phyloP scores from a whole-genome alignment of 2,888 invertebrate species.

The Cinara cedri region DNA sequence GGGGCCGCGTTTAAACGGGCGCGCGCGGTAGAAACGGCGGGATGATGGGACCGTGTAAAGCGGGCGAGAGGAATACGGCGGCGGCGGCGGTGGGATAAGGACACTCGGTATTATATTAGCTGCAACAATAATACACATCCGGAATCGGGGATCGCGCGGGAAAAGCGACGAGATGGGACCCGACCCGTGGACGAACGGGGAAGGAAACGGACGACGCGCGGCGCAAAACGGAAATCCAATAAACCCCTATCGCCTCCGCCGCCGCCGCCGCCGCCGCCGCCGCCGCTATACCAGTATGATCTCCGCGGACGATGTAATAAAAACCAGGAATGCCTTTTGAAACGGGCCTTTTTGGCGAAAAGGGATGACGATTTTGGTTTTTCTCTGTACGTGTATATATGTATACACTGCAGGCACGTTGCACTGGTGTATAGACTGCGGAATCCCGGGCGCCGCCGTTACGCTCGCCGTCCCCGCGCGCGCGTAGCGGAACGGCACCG shows the following conservation, averaged over 20 bases:
- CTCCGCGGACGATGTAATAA: conserved; percentile 54
- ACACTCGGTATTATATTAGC: conserved; percentile 52
- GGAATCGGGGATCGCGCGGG: conserved; percentile 1
- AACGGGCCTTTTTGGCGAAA: conserved; percentile 51
- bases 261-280: not conserved
- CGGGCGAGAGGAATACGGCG: not conserved
- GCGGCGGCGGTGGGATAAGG: not conserved
- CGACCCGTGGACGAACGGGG: no score
- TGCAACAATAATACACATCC: conserved; percentile 57
- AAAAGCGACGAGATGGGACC: not conserved
- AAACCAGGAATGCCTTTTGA: conserved; percentile 57
- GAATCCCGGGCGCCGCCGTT: conserved; percentile 29
- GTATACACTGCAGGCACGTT: no score
- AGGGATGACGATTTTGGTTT: conserved; percentile 57
- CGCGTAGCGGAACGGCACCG: not conserved
- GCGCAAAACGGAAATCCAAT: conserved; percentile 49
- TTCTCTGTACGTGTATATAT: conserved; percentile 15
- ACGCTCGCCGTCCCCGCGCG: not conserved
- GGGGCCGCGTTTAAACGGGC: conserved; percentile 47
- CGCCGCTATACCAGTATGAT: conserved; percentile 5
- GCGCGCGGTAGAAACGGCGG: no score
- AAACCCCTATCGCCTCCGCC: conserved; percentile 27
- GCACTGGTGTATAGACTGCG: no score
- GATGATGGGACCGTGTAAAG: no score
- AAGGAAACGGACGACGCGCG: not conserved